Percentiles rank a stretch among this genome's conserved stretches.
Evolutionary conservation across 2,113 vertebrate species (phyloP).

Genomic region (Alexandromys fortis): DNA sequence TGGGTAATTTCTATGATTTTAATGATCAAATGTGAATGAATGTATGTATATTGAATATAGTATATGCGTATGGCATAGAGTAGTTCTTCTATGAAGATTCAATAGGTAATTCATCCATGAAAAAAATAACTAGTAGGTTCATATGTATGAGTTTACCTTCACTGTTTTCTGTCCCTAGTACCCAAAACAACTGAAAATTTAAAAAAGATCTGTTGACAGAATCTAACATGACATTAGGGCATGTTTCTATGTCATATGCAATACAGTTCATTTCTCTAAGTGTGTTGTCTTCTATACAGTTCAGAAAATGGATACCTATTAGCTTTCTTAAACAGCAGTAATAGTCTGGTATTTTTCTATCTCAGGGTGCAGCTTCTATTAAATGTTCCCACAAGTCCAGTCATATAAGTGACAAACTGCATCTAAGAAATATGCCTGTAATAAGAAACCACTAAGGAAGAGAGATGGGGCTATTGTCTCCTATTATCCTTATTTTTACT

Average conservation of each 20-base stretch:
- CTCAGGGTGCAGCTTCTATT: not conserved
- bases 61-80: not conserved
- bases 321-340: not conserved
- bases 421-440: not conserved
- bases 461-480: not conserved
- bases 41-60: not conserved
- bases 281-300: not conserved
- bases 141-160: not conserved
- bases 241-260: not conserved
- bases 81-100: not conserved
- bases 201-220: not conserved
- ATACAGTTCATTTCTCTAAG: conserved; percentile 15
- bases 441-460: not conserved
- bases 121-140: not conserved
- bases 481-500: not conserved
- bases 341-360: not conserved
- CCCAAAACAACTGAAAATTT: conserved; percentile 6
- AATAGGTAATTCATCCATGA: not conserved
- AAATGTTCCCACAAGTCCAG: not conserved
- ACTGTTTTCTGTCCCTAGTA: not conserved
- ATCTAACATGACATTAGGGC: not conserved
- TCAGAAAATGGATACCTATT: conserved; percentile 35
- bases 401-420: not conserved
- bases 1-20: not conserved
- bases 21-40: not conserved